Conservation (phyloP, 2,888 invertebrate species). For the Fragum whitleyi region DNA sequence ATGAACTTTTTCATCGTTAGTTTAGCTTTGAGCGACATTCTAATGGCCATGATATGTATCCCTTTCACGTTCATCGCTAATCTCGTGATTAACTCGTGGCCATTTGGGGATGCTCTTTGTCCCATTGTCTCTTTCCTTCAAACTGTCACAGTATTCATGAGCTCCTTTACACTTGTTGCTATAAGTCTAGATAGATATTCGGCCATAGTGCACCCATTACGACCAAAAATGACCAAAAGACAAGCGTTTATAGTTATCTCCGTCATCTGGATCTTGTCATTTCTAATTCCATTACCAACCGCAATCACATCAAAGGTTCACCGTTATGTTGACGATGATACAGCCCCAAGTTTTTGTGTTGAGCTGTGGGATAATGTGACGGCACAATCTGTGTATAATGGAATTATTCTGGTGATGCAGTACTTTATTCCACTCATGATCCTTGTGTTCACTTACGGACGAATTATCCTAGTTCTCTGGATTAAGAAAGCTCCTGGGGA, state of each 20-base stretch:
- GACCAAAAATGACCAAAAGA: slow-evolving; percentile 92
- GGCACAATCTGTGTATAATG: slow-evolving; percentile 88
- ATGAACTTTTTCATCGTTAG: slow-evolving; percentile 90
- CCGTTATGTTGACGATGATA: slow-evolving; percentile 69
- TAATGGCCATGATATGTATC: slow-evolving; percentile 86
- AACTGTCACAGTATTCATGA: slow-evolving; percentile 88
- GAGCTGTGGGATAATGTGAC: slow-evolving; percentile 73
- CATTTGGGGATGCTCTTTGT: slow-evolving; percentile 93
- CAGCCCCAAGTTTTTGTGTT: slow-evolving; percentile 70
- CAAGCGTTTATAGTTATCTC: slow-evolving; percentile 90
- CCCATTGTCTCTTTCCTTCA: slow-evolving; percentile 93
- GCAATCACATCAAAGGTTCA: slow-evolving; percentile 89
- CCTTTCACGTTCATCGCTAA: slow-evolving; percentile 90
- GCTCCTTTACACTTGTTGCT: slow-evolving; percentile 95
- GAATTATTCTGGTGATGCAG: slow-evolving; percentile 92
- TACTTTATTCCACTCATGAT: slow-evolving; percentile 93
- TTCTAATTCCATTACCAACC: slow-evolving; percentile 93
- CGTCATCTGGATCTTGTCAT: slow-evolving; percentile 91
- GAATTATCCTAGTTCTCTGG: slow-evolving; percentile 95
- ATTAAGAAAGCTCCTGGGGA: slow-evolving; percentile 95
- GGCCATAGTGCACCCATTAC: slow-evolving; percentile 95
- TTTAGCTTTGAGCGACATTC: slow-evolving; percentile 85
- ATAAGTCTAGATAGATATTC: slow-evolving; percentile 96
- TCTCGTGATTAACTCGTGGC: slow-evolving; percentile 93
- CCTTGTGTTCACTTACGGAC: slow-evolving; percentile 94